Percentiles rank a stretch among this genome's conserved stretches.
phyloP scores from a whole-genome alignment of 2,888 invertebrate genomes.

The Tineola bisselliella region DNA sequence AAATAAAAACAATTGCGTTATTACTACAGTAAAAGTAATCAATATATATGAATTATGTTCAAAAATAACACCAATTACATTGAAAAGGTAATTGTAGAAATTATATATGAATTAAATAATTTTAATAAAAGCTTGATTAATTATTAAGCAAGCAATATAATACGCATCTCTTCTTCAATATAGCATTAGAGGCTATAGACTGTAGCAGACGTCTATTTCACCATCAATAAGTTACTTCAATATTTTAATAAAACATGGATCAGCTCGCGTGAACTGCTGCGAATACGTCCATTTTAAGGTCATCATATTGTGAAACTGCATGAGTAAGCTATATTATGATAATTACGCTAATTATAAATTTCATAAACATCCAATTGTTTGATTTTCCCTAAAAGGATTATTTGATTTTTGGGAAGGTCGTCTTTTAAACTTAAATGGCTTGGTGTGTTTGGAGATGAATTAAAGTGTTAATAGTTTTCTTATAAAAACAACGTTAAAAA shows the following conservation, averaged over 20 bases:
- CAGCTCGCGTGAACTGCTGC: neutral
- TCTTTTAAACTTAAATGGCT: too few species aligned
- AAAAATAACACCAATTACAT: too few species aligned
- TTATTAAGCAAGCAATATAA: neutral
- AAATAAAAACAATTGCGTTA: too few species aligned
- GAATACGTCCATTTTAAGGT: neutral
- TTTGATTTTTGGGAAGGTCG: too few species aligned
- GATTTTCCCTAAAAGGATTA: too few species aligned
- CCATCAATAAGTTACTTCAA: neutral
- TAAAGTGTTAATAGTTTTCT: neutral
- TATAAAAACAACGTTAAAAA: neutral
- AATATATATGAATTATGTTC: too few species aligned
- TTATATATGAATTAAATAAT: neutral
- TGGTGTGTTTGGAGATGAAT: neutral
- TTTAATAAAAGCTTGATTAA: neutral
- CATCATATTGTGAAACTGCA: neutral
- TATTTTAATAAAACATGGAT: neutral
- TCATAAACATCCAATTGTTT: too few species aligned
- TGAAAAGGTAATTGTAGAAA: too few species aligned
- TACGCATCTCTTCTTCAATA: neutral
- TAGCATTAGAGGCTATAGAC: neutral
- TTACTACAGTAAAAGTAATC: too few species aligned
- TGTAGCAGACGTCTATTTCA: neutral
- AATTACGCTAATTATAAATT: neutral
- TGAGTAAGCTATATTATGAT: neutral